Evolutionary conservation across 92 coral and sea anemone species (phyloP).

Genomic region (Desmophyllum pertusum): DNA sequence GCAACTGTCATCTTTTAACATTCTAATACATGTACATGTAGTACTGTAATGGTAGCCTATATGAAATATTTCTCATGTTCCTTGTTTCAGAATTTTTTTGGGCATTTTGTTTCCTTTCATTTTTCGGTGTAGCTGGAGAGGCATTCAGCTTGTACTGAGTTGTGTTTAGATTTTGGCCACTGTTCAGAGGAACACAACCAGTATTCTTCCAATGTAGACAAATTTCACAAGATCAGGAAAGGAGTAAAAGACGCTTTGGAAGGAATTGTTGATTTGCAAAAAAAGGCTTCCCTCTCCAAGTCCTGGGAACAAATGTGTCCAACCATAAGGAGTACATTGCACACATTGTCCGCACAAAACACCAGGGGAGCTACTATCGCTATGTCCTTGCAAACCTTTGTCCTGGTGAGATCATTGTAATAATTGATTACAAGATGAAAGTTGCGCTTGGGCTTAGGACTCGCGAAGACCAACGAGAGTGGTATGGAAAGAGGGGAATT

Average conservation of each 20-base stretch:
- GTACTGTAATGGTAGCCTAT: too few species aligned
- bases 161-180: constrained; percentile 32
- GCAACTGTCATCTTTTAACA: too few species aligned
- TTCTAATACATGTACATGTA: too few species aligned
- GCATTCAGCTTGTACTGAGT: constrained; percentile 24
- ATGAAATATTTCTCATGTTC: not conserved
- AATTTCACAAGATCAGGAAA: constrained; percentile 10
- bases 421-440: constrained; percentile 57
- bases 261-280: not conserved
- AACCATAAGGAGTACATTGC: constrained; percentile 31
- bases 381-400: constrained; percentile 33
- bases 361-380: constrained; percentile 30
- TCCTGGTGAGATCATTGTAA: constrained; percentile 51
- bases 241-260: not conserved
- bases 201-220: not conserved
- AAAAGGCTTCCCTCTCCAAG: constrained; percentile 22
- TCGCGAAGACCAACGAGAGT: constrained; percentile 39
- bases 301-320: constrained; percentile 1
- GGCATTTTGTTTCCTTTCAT: not conserved
- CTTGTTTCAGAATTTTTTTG: not conserved
- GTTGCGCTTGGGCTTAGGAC: constrained; percentile 43
- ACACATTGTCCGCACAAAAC: constrained; percentile 27
- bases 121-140: constrained; percentile 11
- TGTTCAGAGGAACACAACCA: not conserved
- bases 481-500: constrained; percentile 55